Percentiles rank a stretch among this genome's conserved stretches.
phyloP scores from a whole-genome alignment of 2,888 invertebrate species.

The Entomobrya multifasciata region DNA sequence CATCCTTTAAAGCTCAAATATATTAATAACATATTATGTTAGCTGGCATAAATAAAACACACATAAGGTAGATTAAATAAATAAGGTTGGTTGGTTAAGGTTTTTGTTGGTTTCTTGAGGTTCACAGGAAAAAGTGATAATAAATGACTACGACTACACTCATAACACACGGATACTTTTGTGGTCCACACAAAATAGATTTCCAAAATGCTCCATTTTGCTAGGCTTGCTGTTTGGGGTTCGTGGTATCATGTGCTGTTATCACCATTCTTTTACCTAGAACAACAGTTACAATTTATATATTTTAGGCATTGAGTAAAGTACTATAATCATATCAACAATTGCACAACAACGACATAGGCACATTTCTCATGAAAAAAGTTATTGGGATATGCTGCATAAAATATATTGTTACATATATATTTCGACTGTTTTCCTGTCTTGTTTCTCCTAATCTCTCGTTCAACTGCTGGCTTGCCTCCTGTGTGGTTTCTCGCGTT shows the following conservation, averaged over 20 bases:
- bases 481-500: not conserved
- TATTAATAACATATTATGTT: not conserved
- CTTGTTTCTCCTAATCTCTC: conserved; percentile 64
- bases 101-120: conserved; percentile 34
- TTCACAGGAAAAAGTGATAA: conserved; percentile 67
- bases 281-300: not conserved
- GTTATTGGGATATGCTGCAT: too few species aligned
- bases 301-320: not conserved
- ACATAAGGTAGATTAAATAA: conserved; percentile 45
- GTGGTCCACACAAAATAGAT: conserved; percentile 51
- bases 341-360: too few species aligned
- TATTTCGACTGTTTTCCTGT: conserved; percentile 47
- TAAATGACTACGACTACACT: conserved; percentile 63
- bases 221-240: conserved; percentile 15
- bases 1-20: not conserved
- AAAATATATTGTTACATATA: too few species aligned
- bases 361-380: too few species aligned
- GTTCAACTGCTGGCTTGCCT: not conserved
- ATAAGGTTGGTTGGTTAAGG: conserved; percentile 34
- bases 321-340: not conserved
- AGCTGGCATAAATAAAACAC: not conserved
- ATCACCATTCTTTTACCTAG: conserved; percentile 56
- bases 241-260: conserved; percentile 43
- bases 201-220: conserved; percentile 7
- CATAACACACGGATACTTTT: conserved; percentile 33